Evolutionary conservation across 1,140 invertebrate genomes (phyloP).

Genomic region (Papilio machaon): DNA sequence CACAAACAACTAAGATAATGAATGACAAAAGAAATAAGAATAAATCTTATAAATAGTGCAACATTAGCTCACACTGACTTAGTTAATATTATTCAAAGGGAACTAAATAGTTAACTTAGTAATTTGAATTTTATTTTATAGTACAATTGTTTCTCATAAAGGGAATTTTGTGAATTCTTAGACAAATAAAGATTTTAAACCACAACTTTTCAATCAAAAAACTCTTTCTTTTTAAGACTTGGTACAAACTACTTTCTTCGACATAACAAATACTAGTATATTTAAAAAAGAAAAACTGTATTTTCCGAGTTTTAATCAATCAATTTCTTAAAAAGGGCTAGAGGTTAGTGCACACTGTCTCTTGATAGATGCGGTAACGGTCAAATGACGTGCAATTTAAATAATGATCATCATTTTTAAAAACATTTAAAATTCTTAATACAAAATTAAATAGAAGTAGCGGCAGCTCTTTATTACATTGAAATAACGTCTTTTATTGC

Average conservation of each 20-base stretch:
- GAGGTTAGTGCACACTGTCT: not conserved
- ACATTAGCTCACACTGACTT: too few relatives aligned
- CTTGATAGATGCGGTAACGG: slow-evolving; percentile 12
- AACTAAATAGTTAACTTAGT: not conserved
- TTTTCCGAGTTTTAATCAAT: not conserved
- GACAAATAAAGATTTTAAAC: too few relatives aligned
- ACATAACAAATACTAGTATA: not conserved
- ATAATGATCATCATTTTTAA: slow-evolving; percentile 11
- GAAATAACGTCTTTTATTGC: slow-evolving; percentile 4
- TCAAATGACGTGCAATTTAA: not conserved
- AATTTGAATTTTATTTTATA: too few relatives aligned
- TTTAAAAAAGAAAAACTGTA: not conserved
- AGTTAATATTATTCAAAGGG: not conserved
- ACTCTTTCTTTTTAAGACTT: not conserved
- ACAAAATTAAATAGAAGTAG: not conserved
- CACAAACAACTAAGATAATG: not conserved
- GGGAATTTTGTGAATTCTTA: too few relatives aligned
- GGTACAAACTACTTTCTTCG: not conserved
- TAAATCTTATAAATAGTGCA: too few relatives aligned
- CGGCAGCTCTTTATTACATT: slow-evolving; percentile 1
- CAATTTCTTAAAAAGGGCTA: not conserved
- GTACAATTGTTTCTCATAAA: too few relatives aligned
- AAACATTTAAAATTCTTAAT: slow-evolving; percentile 2
- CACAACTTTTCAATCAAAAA: not conserved
- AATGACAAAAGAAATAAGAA: not conserved